Evolutionary conservation across 2,888 invertebrate species (phyloP).

Genomic region (Abrostola tripartita): DNA sequence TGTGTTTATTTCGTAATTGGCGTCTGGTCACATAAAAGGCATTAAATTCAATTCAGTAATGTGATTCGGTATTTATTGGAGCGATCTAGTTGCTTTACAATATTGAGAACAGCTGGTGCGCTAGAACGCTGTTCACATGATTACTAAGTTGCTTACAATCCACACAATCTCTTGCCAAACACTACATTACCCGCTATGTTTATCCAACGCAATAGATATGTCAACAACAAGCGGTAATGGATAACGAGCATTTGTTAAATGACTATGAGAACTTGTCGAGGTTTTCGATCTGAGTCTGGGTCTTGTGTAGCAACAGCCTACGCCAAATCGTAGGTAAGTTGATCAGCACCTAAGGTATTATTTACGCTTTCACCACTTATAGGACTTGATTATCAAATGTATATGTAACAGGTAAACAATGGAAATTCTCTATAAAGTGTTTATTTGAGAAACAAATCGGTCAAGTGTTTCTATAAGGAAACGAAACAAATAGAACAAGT

Average conservation of each 20-base stretch:
- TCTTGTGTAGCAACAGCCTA: constrained; percentile 47
- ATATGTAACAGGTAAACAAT: constrained; percentile 25
- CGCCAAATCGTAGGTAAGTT: constrained; percentile 51
- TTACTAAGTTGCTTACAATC: constrained; percentile 42
- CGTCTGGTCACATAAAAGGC: constrained; percentile 66
- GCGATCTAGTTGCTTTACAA: constrained; percentile 72
- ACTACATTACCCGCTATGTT: constrained; percentile 37
- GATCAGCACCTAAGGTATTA: constrained; percentile 47
- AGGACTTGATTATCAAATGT: constrained; percentile 12
- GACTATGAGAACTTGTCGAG: constrained; percentile 40
- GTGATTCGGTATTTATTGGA: constrained; percentile 81
- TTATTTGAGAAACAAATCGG: constrained; percentile 17
- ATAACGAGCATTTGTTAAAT: constrained; percentile 22
- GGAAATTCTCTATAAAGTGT: constrained; percentile 14
- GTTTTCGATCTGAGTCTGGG: constrained; percentile 47
- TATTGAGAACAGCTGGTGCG: constrained; percentile 73
- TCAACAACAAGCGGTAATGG: constrained; percentile 42
- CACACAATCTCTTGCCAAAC: constrained; percentile 30
- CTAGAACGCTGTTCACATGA: constrained; percentile 70
- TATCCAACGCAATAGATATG: constrained; percentile 32
- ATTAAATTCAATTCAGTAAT: constrained; percentile 76
- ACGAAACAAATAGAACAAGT: constrained; percentile 8
- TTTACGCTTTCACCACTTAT: constrained; percentile 59
- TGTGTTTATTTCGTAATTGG: constrained; percentile 66
- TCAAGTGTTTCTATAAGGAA: constrained; percentile 23